Percentiles rank a stretch among this genome's conserved stretches.
These are phyloP conservation scores for Lepidurus arcticus DNA, from an alignment of 1,140 invertebrate genomes.

Conservation along the genomic window DNA sequence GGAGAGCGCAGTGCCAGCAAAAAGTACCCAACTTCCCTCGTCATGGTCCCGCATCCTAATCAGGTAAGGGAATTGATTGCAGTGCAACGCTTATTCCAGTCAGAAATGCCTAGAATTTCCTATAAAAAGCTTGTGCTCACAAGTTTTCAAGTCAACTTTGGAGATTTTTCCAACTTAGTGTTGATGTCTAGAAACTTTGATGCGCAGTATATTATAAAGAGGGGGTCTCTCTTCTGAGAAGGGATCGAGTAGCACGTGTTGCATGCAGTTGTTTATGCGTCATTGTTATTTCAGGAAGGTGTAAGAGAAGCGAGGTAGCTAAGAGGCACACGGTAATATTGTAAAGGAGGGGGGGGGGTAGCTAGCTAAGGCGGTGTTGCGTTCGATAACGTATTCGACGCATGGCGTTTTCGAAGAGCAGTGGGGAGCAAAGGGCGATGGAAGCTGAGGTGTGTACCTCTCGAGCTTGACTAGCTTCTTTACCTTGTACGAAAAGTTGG, in stretches of 20 bases:
- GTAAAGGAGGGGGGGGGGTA: neutral
- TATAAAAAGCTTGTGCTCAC: no score
- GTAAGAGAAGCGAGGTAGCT: neutral
- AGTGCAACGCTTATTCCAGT: no score
- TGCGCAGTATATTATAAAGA: no score
- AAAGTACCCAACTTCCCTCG: neutral
- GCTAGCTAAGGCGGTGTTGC: neutral
- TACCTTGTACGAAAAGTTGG: neutral
- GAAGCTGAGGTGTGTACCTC: neutral
- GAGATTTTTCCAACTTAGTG: no score
- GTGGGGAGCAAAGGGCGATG: neutral
- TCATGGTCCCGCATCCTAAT: neutral
- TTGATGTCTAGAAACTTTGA: no score
- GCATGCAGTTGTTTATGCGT: neutral
- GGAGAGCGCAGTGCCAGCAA: neutral
- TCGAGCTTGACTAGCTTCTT: neutral
- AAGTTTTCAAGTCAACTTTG: no score
- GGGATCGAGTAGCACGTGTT: neutral
- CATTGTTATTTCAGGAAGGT: neutral
- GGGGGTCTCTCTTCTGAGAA: no score
- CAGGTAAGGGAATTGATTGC: neutral
- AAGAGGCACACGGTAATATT: neutral
- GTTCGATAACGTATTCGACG: slow-evolving; percentile 17
- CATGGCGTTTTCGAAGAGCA: neutral
- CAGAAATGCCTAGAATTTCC: no score